Percentiles rank a stretch among this genome's conserved stretches.
phyloP scores from a whole-genome alignment of 2,888 invertebrate genomes.

The Lamellibrachia satsuma region DNA sequence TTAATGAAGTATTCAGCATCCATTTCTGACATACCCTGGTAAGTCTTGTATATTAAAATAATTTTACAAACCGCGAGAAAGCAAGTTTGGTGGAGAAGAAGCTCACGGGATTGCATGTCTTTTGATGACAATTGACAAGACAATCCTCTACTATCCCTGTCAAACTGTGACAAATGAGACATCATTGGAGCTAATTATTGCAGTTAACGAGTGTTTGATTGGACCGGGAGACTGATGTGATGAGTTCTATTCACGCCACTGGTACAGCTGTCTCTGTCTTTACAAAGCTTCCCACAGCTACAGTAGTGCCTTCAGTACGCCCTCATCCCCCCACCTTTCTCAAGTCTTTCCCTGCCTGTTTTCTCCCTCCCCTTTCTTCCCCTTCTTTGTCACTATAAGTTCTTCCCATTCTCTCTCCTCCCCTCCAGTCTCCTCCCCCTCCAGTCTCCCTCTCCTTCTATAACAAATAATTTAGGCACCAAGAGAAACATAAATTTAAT shows the following conservation, averaged over 20 bases:
- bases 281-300: not conserved
- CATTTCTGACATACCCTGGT: no score
- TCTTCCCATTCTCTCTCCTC: no score
- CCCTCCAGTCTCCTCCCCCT: not conserved
- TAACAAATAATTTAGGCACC: no score
- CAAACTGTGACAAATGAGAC: not conserved
- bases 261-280: not conserved
- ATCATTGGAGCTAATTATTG: conserved; percentile 3
- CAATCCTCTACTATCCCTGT: not conserved
- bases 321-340: not conserved
- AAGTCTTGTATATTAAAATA: not conserved
- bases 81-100: not conserved
- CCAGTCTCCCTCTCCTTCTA: not conserved
- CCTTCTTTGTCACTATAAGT: not conserved
- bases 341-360: not conserved
- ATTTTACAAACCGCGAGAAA: not conserved
- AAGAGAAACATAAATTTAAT: no score
- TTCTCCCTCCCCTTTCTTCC: not conserved
- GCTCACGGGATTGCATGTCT: not conserved
- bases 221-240: not conserved
- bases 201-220: not conserved
- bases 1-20: not conserved
- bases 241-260: not conserved
- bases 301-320: not conserved
- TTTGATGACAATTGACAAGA: conserved; percentile 7